Conservation (phyloP, 2,888 invertebrate species). For the Omphaloscelis lunosa region DNA sequence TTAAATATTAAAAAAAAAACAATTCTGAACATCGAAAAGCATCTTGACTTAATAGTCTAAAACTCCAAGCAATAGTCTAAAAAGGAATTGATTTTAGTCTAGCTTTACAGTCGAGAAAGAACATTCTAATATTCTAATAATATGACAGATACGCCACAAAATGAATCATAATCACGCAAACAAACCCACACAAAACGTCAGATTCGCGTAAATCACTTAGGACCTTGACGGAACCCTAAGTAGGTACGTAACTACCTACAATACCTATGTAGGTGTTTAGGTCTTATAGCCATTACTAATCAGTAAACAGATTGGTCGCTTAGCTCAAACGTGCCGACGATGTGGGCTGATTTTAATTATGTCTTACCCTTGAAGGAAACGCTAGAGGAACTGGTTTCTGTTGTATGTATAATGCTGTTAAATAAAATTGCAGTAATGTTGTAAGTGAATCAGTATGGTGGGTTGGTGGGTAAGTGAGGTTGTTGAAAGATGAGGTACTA, state of each 20-base stretch:
- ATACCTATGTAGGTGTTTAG: constrained; percentile 52
- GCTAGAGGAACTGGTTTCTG: constrained; percentile 40
- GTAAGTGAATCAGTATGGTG: not conserved
- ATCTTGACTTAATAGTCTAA: too few relatives aligned
- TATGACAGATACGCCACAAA: constrained; percentile 5
- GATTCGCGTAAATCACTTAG: constrained; percentile 41
- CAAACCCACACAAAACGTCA: constrained; percentile 41
- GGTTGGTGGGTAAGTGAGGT: not conserved
- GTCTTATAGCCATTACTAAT: constrained; percentile 63
- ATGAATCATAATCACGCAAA: constrained; percentile 35
- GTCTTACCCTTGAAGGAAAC: constrained; percentile 55
- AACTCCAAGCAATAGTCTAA: too few relatives aligned
- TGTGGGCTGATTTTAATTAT: constrained; percentile 65
- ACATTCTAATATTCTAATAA: not conserved
- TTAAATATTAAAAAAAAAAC: too few relatives aligned
- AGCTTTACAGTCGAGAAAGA: too few relatives aligned
- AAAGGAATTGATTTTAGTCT: too few relatives aligned
- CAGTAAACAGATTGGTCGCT: constrained; percentile 61
- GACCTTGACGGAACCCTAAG: constrained; percentile 63
- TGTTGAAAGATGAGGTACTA: not conserved
- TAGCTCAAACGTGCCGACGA: constrained; percentile 62
- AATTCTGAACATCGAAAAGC: too few relatives aligned
- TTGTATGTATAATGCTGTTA: not conserved
- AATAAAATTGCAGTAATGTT: constrained; percentile 14
- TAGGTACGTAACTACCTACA: constrained; percentile 30